Evolutionary conservation across 2,113 vertebrate genomes (phyloP).

Genomic region (Neomonachus schauinslandi): DNA sequence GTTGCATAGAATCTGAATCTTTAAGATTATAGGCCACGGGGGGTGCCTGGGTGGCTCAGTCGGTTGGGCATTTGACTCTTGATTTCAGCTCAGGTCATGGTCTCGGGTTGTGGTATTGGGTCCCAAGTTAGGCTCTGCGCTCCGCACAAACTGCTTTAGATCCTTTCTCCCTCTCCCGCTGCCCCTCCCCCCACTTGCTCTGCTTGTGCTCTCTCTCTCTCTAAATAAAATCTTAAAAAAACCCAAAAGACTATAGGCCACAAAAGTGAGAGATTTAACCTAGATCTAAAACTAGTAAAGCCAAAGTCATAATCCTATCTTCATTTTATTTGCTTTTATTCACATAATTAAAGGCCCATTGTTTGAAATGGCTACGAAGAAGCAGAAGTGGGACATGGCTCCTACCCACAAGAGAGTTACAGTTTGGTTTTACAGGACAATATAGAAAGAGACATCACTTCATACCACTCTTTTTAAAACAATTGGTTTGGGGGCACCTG

Average conservation of each 20-base stretch:
- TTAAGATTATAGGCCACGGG: background rate
- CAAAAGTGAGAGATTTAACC: background rate
- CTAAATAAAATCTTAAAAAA: background rate
- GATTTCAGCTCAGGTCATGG: background rate
- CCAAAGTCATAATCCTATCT: background rate
- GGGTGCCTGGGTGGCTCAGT: background rate
- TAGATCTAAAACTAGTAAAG: slow-evolving; percentile 11
- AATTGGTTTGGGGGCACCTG: background rate
- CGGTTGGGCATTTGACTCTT: background rate
- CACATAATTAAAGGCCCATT: slow-evolving; percentile 33
- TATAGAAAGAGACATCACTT: background rate
- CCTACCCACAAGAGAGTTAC: background rate
- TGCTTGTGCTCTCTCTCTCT: background rate
- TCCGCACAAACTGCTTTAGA: background rate
- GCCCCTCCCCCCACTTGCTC: background rate
- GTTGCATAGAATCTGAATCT: background rate
- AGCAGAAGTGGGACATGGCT: background rate
- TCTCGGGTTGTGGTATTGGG: background rate
- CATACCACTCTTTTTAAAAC: background rate
- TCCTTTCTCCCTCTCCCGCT: background rate
- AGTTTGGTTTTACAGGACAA: background rate
- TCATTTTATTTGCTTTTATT: background rate
- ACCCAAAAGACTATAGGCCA: background rate
- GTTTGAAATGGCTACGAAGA: background rate
- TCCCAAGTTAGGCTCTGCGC: background rate